Conservation (phyloP, 1,140 invertebrate genomes). For the Eubasilissa regina region DNA sequence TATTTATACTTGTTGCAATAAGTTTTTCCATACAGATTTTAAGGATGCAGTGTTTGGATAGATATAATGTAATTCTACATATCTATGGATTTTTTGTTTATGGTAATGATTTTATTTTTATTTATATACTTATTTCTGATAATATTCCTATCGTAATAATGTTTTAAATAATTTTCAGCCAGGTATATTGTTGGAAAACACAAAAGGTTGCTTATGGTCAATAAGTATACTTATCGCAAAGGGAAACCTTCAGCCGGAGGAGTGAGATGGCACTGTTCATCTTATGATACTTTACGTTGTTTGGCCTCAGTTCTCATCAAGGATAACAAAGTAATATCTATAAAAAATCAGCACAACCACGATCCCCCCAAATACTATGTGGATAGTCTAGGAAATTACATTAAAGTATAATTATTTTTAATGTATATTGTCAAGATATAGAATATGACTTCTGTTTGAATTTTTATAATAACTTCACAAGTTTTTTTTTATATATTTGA, state of each 20-base stretch:
- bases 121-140: background rate
- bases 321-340: background rate
- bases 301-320: background rate
- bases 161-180: background rate
- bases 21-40: too few relatives aligned
- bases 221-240: background rate
- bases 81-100: background rate
- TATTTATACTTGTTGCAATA: too few relatives aligned
- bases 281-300: background rate
- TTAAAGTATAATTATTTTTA: background rate
- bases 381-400: conserved; percentile 13
- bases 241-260: background rate
- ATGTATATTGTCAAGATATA: too few relatives aligned
- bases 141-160: too few relatives aligned
- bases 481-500: too few relatives aligned
- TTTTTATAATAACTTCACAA: too few relatives aligned
- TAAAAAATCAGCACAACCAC: background rate
- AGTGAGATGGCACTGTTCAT: conserved; percentile 21
- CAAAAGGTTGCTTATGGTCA: background rate
- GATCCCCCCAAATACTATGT: background rate
- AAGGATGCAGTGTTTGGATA: too few relatives aligned
- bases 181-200: background rate
- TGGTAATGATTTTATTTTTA: conserved; percentile 1
- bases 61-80: too few relatives aligned
- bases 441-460: too few relatives aligned